Percentiles rank a stretch among this genome's conserved stretches.
Conservation (phyloP, 2,113 vertebrate genomes). For the Rhea pennata region DNA sequence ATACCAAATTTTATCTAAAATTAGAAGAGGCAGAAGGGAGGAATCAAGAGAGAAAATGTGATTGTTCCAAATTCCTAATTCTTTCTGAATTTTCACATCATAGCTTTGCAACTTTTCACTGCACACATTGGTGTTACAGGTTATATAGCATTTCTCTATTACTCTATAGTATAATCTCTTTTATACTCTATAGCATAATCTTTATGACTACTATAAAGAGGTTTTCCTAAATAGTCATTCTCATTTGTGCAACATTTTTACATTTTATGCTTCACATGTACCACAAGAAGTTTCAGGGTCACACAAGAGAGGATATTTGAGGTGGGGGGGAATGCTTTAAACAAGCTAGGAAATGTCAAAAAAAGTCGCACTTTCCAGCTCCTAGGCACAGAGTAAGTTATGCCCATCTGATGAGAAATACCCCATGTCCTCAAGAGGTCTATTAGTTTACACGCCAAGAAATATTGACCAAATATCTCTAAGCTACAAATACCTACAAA, state of each 20-base stretch:
- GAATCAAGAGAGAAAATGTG: background rate
- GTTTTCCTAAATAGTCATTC: background rate
- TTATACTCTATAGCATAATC: background rate
- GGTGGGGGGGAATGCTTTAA: background rate
- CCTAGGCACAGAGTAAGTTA: background rate
- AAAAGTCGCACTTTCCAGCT: background rate
- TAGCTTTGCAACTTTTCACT: background rate
- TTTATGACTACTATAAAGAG: background rate
- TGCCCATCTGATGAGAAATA: background rate
- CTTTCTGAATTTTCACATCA: background rate
- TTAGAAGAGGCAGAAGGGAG: background rate
- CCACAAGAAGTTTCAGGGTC: background rate
- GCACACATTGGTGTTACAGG: background rate
- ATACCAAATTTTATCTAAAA: background rate
- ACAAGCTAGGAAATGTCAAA: background rate
- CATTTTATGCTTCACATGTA: background rate
- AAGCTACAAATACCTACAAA: constrained; percentile 9
- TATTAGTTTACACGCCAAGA: background rate
- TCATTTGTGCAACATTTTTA: background rate
- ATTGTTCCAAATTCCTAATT: background rate
- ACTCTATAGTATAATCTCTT: too few species aligned
- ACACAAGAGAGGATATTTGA: rapidly evolving
- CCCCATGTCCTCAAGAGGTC: background rate
- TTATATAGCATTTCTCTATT: background rate
- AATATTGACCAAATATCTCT: background rate